phyloP scores from a whole-genome alignment of 53 echinoderm and acorn worm genomes.

The Temnopleurus reevesii region DNA sequence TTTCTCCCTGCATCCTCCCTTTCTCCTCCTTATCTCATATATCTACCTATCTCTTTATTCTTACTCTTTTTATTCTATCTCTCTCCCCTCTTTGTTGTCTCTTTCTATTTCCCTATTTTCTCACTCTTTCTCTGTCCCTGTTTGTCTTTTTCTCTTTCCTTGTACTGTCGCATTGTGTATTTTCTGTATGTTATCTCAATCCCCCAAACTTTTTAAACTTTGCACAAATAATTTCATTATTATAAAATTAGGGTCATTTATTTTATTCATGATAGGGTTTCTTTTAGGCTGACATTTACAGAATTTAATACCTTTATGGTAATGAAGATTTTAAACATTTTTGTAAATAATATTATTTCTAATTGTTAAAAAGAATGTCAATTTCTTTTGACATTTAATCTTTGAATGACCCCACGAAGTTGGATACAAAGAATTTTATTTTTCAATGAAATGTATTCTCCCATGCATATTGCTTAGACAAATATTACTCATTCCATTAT shows the following conservation, averaged over 20 bases:
- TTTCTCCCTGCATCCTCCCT: neutral
- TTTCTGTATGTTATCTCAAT: no score
- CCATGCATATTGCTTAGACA: neutral
- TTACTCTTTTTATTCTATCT: no score
- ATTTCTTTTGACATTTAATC: neutral
- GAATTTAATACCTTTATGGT: no score
- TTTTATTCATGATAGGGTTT: no score
- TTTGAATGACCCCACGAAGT: neutral
- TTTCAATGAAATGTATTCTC: neutral
- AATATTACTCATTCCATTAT: neutral
- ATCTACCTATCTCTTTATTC: neutral
- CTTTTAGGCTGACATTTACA: no score
- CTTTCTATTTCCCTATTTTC: no score
- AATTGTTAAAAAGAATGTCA: no score
- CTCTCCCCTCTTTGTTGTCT: neutral
- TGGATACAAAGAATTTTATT: neutral
- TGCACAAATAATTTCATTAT: no score
- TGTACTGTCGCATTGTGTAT: neutral
- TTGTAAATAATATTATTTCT: no score
- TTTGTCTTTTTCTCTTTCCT: neutral
- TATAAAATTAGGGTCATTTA: no score
- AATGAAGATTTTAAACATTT: no score
- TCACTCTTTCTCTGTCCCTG: neutral
- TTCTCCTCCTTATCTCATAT: neutral
- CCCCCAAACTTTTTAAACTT: no score